phyloP scores from a whole-genome alignment of 1,140 invertebrate genomes.

The Drosophila seguyi region DNA sequence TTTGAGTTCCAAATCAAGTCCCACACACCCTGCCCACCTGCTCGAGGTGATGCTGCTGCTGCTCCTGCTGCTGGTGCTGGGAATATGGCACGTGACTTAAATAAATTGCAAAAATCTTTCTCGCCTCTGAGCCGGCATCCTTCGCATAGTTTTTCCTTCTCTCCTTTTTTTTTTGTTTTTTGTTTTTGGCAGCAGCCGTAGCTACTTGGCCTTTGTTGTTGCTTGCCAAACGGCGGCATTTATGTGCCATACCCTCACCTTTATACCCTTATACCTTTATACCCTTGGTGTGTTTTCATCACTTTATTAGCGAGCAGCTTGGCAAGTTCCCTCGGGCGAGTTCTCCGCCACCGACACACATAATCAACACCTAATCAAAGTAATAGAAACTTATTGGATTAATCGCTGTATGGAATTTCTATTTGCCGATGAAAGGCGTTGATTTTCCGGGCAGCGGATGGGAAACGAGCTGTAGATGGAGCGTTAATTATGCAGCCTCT shows the following conservation, averaged over 20 bases:
- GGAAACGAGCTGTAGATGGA: background rate
- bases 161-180: conserved; percentile 8
- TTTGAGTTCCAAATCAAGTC: conserved; percentile 81
- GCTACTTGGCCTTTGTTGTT: conserved; percentile 61
- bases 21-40: conserved; percentile 10
- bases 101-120: conserved; percentile 83
- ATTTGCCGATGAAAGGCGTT: conserved; percentile 54
- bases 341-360: conserved; percentile 50
- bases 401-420: conserved; percentile 72
- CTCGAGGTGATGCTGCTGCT: conserved; percentile 1
- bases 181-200: conserved; percentile 1
- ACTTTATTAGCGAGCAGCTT: conserved; percentile 77
- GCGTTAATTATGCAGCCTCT: conserved; percentile 38
- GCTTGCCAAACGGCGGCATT: conserved; percentile 48
- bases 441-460: background rate
- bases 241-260: conserved; percentile 26
- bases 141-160: conserved; percentile 67
- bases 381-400: conserved; percentile 83
- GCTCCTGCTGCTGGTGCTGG: conserved; percentile 12
- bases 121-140: conserved; percentile 70
- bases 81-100: conserved; percentile 82
- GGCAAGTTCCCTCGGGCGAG: conserved; percentile 46
- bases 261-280: no score
- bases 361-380: conserved; percentile 82
- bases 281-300: conserved; percentile 48